Percentiles rank a stretch among this genome's conserved stretches.
phyloP scores from a whole-genome alignment of 2,113 vertebrate genomes.

The Crotalus viridis region DNA sequence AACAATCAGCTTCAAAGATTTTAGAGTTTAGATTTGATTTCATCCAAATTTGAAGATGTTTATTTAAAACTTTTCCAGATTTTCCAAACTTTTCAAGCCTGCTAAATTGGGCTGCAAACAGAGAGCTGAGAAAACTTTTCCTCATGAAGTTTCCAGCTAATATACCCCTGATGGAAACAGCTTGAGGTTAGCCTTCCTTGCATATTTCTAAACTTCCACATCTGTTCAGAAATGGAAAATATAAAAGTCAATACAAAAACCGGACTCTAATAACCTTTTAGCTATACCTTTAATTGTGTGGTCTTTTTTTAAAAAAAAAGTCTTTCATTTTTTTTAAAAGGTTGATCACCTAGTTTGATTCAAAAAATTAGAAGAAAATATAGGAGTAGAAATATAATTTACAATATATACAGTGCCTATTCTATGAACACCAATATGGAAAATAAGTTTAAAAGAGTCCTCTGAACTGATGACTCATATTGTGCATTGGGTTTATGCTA shows the following conservation, averaged over 20 bases:
- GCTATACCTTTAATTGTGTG: slow-evolving; percentile 22
- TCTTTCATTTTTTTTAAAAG: slow-evolving; percentile 21
- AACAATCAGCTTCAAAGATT: slow-evolving; percentile 26
- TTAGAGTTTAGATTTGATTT: slow-evolving; percentile 37
- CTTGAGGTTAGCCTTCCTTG: slow-evolving; percentile 65
- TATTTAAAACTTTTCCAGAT: slow-evolving; percentile 55
- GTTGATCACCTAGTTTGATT: neutral
- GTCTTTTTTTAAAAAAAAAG: slow-evolving; percentile 43
- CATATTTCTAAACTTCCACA: slow-evolving; percentile 61
- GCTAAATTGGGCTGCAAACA: slow-evolving; percentile 54
- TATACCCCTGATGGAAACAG: slow-evolving; percentile 64
- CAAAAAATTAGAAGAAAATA: neutral
- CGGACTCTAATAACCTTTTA: slow-evolving; percentile 40
- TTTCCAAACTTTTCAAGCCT: slow-evolving; percentile 60
- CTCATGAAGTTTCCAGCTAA: slow-evolving; percentile 60
- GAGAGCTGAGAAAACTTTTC: slow-evolving; percentile 55
- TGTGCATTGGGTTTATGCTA: neutral
- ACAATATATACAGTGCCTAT: neutral
- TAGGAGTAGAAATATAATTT: neutral
- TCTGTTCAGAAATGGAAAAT: slow-evolving; percentile 62
- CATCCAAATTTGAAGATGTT: slow-evolving; percentile 55
- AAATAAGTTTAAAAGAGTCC: neutral
- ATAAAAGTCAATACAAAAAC: slow-evolving; percentile 50
- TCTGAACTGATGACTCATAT: neutral
- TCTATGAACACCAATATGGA: neutral